Conservation (phyloP, 1,140 invertebrate genomes). For the Hyles euphorbiae region DNA sequence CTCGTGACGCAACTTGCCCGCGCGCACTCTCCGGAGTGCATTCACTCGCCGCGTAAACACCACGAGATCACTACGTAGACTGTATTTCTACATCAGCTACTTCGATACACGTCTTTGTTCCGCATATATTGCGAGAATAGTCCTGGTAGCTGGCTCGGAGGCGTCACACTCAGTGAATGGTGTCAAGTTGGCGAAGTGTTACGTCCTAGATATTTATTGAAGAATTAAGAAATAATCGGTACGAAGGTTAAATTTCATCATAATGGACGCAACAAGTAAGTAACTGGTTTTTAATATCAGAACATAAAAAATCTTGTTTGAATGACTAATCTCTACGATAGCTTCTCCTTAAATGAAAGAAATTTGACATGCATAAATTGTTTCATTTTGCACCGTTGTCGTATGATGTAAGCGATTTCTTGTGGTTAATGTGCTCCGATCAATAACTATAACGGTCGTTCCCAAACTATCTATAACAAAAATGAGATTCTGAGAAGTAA, state of each 20-base stretch:
- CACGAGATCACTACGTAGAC: constrained; percentile 26
- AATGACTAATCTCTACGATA: too few species aligned
- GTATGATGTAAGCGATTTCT: too few species aligned
- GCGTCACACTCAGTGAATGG: background rate
- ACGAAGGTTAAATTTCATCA: constrained; percentile 58
- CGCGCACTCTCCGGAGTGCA: constrained; percentile 47
- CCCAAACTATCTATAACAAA: too few species aligned
- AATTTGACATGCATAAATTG: too few species aligned
- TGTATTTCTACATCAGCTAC: constrained; percentile 8
- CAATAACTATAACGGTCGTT: too few species aligned
- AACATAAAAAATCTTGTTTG: background rate
- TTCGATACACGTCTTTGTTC: constrained; percentile 1
- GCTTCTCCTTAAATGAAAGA: too few species aligned
- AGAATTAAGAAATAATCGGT: constrained; percentile 37
- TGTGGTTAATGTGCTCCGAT: too few species aligned
- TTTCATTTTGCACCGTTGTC: too few species aligned
- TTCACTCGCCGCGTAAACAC: constrained; percentile 47
- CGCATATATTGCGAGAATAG: constrained; percentile 3
- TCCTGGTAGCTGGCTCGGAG: background rate
- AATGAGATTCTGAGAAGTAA: too few species aligned
- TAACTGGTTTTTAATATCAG: constrained; percentile 26
- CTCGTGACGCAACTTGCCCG: constrained; percentile 43
- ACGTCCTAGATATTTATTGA: constrained; percentile 20
- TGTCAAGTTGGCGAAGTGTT: constrained; percentile 11
- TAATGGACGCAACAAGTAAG: constrained; percentile 70